Evolutionary conservation across 1,140 invertebrate genomes (phyloP).

Genomic region (Drosophila ficusphila): DNA sequence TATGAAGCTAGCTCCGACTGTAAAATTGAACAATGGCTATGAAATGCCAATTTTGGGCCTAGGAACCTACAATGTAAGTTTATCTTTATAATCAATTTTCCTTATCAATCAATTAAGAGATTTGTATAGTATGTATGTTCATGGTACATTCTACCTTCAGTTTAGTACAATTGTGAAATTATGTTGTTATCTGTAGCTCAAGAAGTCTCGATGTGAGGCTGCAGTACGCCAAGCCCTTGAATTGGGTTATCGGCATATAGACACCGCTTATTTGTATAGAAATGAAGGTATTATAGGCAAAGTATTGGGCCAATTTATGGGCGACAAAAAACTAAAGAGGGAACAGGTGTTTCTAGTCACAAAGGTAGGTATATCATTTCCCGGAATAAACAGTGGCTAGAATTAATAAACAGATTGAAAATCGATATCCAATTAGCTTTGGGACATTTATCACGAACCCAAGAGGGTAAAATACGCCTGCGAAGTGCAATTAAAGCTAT

Average conservation of each 20-base stretch:
- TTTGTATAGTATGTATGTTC: too few relatives aligned
- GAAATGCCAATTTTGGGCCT: conserved; percentile 87
- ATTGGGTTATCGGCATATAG: conserved; percentile 89
- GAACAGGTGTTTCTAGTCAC: conserved; percentile 89
- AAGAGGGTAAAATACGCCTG: conserved; percentile 59
- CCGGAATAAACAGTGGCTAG: not conserved
- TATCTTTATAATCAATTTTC: not conserved
- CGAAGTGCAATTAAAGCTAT: conserved; percentile 85
- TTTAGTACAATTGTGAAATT: conserved; percentile 17
- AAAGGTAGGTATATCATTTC: conserved; percentile 86
- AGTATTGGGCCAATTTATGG: conserved; percentile 88
- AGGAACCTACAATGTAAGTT: conserved; percentile 87
- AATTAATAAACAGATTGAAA: not conserved
- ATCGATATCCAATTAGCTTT: conserved; percentile 24
- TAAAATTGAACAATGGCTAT: conserved; percentile 86
- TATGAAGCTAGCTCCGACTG: conserved; percentile 75
- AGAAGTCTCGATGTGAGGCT: conserved; percentile 50
- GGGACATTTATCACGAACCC: conserved; percentile 64
- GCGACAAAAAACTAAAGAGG: conserved; percentile 86
- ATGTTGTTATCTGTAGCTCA: conserved; percentile 38
- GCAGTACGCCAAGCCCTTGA: conserved; percentile 86
- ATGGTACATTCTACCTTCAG: conserved; percentile 17
- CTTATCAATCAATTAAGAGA: not conserved
- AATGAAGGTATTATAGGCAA: conserved; percentile 89
- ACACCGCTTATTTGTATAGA: conserved; percentile 90